phyloP scores from a whole-genome alignment of 2,113 vertebrate species.

The Lamprologus lemairii region DNA sequence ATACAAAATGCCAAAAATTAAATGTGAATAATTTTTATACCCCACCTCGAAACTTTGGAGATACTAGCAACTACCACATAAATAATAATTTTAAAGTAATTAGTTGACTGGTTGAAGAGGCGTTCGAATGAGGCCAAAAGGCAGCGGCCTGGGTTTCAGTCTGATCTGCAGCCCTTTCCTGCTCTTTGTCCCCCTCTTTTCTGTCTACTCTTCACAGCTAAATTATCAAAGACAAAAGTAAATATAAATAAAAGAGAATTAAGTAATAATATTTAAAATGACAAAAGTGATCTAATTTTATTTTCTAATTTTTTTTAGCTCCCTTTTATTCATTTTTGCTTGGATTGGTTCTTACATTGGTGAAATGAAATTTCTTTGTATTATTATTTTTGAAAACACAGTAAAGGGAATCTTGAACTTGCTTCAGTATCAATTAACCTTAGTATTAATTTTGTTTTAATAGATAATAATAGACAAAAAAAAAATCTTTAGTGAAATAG shows the following conservation, averaged over 20 bases:
- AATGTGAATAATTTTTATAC: neutral
- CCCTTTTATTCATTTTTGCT: neutral
- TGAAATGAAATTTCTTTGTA: neutral
- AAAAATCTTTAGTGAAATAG: neutral
- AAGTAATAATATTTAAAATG: neutral
- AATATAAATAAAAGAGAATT: neutral
- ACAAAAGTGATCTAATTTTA: neutral
- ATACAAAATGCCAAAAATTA: neutral
- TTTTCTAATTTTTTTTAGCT: neutral
- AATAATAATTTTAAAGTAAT: neutral
- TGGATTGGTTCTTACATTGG: neutral
- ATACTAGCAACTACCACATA: neutral
- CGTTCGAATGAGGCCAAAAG: neutral
- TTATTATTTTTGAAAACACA: neutral
- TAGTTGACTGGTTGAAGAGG: neutral
- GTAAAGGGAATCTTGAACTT: neutral
- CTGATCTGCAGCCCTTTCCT: neutral
- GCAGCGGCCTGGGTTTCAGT: neutral
- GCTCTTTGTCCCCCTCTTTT: neutral
- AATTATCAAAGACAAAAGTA: neutral
- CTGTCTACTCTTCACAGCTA: neutral
- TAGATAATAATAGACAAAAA: neutral
- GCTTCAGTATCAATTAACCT: neutral
- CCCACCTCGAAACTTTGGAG: neutral
- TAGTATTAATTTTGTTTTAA: neutral